phyloP scores from a whole-genome alignment of 2,888 invertebrate genomes.

The Steinernema hermaphroditum region DNA sequence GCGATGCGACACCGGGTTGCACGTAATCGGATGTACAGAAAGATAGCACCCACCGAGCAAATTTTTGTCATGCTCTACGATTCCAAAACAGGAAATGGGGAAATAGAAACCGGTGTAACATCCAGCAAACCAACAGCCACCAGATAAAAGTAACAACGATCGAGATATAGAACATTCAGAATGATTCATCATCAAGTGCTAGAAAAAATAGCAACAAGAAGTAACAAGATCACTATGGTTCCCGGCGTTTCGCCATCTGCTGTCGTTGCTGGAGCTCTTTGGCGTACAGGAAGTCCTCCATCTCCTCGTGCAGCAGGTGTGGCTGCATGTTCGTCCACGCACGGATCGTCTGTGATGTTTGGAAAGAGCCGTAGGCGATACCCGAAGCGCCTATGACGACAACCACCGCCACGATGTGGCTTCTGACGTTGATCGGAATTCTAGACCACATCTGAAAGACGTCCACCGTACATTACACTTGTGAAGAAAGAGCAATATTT shows the following conservation, averaged over 20 bases:
- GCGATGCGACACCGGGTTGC: slow-evolving; percentile 30
- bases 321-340: slow-evolving; percentile 4
- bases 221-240: no score
- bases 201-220: no score
- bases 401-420: neutral
- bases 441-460: slow-evolving; percentile 5
- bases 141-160: no score
- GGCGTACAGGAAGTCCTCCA: slow-evolving; percentile 1
- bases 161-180: no score
- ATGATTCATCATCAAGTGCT: no score
- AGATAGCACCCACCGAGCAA: slow-evolving; percentile 41
- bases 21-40: slow-evolving; percentile 32
- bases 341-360: neutral
- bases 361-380: neutral
- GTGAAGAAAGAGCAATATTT: no score
- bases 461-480: no score
- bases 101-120: no score
- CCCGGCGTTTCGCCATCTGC: no score
- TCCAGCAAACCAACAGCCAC: no score
- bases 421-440: neutral
- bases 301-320: neutral
- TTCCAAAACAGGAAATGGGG: no score
- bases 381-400: neutral
- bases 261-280: slow-evolving; percentile 2
- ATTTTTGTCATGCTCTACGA: no score